Conservation (phyloP, 2,113 vertebrate species). For the Gadus macrocephalus region DNA sequence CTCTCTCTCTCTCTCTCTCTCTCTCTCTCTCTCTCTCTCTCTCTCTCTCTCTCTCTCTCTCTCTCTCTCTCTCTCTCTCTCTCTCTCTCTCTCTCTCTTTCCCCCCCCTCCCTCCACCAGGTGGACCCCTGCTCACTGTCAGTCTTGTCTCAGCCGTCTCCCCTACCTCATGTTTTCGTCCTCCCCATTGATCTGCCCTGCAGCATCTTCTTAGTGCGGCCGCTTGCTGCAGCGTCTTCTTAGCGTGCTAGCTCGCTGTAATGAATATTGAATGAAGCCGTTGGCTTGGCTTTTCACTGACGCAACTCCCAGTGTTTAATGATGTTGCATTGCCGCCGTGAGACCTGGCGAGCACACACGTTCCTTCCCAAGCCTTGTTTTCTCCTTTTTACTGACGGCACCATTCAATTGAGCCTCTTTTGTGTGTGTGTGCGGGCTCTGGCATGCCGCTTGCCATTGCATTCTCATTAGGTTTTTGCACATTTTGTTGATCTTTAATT, state of each 20-base stretch:
- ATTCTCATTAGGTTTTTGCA: no score
- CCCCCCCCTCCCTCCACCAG: not conserved
- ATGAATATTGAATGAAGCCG: slow-evolving; percentile 41
- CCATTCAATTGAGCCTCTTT: slow-evolving; percentile 14
- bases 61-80: slow-evolving; percentile 4
- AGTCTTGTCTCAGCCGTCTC: not conserved
- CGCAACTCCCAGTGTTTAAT: slow-evolving; percentile 30
- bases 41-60: not conserved
- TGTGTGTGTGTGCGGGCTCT: slow-evolving; percentile 10
- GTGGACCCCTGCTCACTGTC: not conserved
- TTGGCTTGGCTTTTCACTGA: slow-evolving; percentile 26
- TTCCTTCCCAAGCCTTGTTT: slow-evolving; percentile 20
- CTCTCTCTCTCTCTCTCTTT: not conserved
- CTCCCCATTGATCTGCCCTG: slow-evolving; percentile 28
- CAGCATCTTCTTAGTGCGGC: slow-evolving; percentile 9
- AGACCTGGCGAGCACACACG: not conserved
- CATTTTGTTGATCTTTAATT: no score
- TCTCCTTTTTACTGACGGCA: slow-evolving; percentile 29
- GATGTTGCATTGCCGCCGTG: slow-evolving; percentile 21
- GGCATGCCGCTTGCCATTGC: no score
- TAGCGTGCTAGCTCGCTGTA: slow-evolving; percentile 11
- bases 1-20: not conserved
- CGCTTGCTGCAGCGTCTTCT: slow-evolving; percentile 25
- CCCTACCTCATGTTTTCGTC: not conserved
- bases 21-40: no score